phyloP scores from a whole-genome alignment of 1,140 invertebrate species.

The Drosophila nigrodunni region DNA sequence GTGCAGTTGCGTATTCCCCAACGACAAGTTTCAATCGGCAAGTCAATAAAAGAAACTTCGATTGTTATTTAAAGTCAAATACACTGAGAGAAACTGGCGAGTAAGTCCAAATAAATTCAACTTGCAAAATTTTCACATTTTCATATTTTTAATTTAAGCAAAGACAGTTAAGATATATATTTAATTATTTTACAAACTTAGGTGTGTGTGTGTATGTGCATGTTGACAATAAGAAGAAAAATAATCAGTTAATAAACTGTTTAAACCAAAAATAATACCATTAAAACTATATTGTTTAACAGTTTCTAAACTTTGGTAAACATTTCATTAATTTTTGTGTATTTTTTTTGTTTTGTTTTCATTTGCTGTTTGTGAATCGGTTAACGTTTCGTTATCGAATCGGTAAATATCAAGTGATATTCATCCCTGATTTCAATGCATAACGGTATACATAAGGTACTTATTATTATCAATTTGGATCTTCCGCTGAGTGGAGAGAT shows the following conservation, averaged over 20 bases:
- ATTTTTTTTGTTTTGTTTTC: neutral
- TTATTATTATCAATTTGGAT: conserved; percentile 20
- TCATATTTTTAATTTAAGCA: conserved; percentile 37
- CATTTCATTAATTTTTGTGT: neutral
- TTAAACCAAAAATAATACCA: conserved; percentile 1
- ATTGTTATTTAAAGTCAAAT: neutral
- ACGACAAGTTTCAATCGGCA: neutral
- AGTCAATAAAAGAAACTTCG: neutral
- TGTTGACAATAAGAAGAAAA: conserved; percentile 4
- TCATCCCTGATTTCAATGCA: conserved; percentile 17
- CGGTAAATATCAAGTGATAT: neutral
- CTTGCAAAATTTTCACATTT: conserved; percentile 1
- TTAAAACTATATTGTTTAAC: conserved; percentile 1
- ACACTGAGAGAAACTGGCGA: neutral
- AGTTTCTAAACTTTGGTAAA: neutral
- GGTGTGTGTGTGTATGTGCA: conserved; percentile 26
- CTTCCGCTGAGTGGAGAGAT: conserved; percentile 10
- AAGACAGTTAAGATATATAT: conserved; percentile 35
- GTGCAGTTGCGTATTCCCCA: neutral
- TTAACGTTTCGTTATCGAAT: neutral
- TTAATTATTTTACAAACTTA: conserved; percentile 35
- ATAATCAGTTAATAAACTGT: conserved; percentile 1
- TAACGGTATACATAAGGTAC: conserved; percentile 30
- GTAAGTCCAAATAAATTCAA: too few relatives aligned
- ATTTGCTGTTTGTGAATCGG: neutral